Conservation (phyloP, 2,113 vertebrate genomes). For the Cheilinus undulatus region DNA sequence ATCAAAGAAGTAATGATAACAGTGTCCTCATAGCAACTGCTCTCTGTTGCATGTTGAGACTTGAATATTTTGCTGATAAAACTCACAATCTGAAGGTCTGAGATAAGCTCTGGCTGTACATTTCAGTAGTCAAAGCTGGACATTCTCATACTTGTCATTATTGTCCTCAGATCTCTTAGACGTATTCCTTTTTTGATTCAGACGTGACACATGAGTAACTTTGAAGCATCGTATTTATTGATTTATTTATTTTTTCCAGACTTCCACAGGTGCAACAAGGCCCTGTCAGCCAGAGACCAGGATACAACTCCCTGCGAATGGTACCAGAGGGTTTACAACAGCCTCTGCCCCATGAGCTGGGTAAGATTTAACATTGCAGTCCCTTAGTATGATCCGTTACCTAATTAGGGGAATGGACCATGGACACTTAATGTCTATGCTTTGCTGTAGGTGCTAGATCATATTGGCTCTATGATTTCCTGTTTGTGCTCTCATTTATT, state of each 20-base stretch:
- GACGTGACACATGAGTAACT: background rate
- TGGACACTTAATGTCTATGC: too few species aligned
- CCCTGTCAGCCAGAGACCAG: conserved; percentile 77
- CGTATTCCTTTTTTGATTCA: background rate
- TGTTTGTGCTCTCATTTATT: too few species aligned
- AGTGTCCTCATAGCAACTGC: too few species aligned
- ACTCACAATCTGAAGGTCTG: background rate
- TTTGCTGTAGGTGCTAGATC: background rate
- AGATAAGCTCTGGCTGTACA: background rate
- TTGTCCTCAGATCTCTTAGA: background rate
- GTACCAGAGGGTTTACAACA: conserved; percentile 84
- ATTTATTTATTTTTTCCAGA: conserved; percentile 51
- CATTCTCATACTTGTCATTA: background rate
- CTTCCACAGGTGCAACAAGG: conserved; percentile 88
- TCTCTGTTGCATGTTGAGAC: background rate
- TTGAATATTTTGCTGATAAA: background rate
- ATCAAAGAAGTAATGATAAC: too few species aligned
- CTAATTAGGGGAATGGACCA: background rate
- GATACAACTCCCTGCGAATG: conserved; percentile 81
- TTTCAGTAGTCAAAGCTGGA: background rate
- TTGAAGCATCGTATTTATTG: background rate
- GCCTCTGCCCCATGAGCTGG: conserved; percentile 81
- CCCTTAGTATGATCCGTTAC: background rate
- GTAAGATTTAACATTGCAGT: conserved; percentile 46
- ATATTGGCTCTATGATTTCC: background rate